phyloP scores from a whole-genome alignment of 2,113 vertebrate genomes.

The Hydropotes inermis region DNA sequence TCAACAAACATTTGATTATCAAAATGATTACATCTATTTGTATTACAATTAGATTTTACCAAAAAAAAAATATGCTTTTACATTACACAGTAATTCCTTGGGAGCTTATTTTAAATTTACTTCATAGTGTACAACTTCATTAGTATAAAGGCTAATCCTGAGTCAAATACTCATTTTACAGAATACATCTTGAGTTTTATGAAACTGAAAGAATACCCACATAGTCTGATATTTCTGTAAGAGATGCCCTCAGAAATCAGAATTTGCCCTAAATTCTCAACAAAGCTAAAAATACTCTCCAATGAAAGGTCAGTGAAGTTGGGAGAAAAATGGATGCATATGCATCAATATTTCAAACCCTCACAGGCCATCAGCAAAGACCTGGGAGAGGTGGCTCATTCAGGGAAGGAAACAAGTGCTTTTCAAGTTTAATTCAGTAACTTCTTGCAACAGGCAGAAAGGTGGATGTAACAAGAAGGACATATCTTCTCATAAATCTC shows the following conservation, averaged over 20 bases:
- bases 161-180: neutral
- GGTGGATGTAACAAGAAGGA: neutral
- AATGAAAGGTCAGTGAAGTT: slow-evolving; percentile 12
- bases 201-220: neutral
- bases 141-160: neutral
- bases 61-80: neutral
- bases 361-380: neutral
- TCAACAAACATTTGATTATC: neutral
- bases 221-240: neutral
- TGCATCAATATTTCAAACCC: slow-evolving; percentile 32
- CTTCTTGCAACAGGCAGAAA: neutral
- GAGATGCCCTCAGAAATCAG: neutral
- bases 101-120: neutral
- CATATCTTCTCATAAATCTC: neutral
- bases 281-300: slow-evolving; percentile 17
- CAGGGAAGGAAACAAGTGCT: neutral
- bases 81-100: neutral
- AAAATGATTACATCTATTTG: neutral
- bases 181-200: neutral
- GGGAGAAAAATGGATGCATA: neutral
- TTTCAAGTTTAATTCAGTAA: neutral
- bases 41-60: neutral
- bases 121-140: neutral
- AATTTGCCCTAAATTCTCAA: slow-evolving; percentile 22
- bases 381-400: neutral